Evolutionary conservation across 2,797 vertebrate species (phyloP), one percentile per base, ranked within the genome.

Genomic region (Sebastes hopkinsi): DNA sequence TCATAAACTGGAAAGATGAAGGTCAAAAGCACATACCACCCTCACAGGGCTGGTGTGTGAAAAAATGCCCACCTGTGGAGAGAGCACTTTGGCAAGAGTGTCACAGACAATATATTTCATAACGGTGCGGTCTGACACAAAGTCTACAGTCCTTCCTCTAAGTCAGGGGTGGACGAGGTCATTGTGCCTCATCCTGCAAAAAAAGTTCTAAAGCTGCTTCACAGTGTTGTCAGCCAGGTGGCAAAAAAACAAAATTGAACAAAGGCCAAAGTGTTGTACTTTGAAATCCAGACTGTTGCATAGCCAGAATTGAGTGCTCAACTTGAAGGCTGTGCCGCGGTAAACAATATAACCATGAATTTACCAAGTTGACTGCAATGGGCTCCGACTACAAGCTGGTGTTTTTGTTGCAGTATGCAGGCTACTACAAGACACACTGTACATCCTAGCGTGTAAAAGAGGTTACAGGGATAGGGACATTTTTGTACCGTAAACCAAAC

Each of bases 1-100:
- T 83, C 67, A 85, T 77, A 75, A 88, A 85, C 87, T 69, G 79
- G 67, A 81, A 65, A 81, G 64, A 81, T 68, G 79, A 80, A 88
- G 80, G 88, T 91, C 69, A 82, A 84, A 89, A 77, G 64, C 72
- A 56, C 59, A 54, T 27, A 22, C 58, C 30, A 9, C 62, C 77
- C 73, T 84, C 60, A 13, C 79, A 22, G 56, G n/a, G 79, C 72
- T n/a, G 50, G 4, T 77, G 58, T 79, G 89, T 58, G 71, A 66
- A 81, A 50, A 87, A 82, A 56, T 38, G 58, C 27, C 56, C 88
- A 90, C 88, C 79, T 80, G 72, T 79, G 67, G 79, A 80, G 78
- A 81, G 20, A 87, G 66, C 38, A 70, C 74, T 77, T 79, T 80
- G 68, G 67, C 72, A 82, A 82, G 83, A 76, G 66, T 81, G 77